Evolutionary conservation across 2,888 invertebrate genomes (phyloP).

Genomic region (Agriopis aurantiaria): DNA sequence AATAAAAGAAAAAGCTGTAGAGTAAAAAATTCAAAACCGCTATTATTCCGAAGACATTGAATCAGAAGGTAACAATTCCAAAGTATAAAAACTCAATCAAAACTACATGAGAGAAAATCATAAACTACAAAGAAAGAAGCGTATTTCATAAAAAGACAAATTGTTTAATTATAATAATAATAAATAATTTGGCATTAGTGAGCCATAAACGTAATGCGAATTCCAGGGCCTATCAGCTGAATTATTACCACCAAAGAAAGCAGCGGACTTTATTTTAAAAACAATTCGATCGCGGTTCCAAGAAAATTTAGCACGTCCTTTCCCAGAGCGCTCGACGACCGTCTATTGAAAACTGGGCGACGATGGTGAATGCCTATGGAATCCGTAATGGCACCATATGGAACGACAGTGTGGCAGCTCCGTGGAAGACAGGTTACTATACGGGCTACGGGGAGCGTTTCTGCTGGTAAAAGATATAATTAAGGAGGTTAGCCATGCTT

Average conservation of each 20-base stretch:
- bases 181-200: no score
- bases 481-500: neutral
- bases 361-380: conserved; percentile 56
- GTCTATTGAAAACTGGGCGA: conserved; percentile 56
- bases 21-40: no score
- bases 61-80: neutral
- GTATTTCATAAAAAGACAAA: neutral
- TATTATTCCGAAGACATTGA: neutral
- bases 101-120: neutral
- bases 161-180: no score
- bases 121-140: conserved; percentile 6
- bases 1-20: no score
- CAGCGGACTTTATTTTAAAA: neutral
- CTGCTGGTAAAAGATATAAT: neutral
- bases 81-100: neutral
- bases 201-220: no score
- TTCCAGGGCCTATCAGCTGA: no score
- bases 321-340: conserved; percentile 43
- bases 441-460: neutral
- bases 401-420: conserved; percentile 3
- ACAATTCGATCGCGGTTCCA: conserved; percentile 17
- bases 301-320: conserved; percentile 32
- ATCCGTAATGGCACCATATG: conserved; percentile 42
- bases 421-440: neutral
- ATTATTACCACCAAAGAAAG: no score